Conservation (phyloP, 2,888 invertebrate species). For the Torymus tubicola region DNA sequence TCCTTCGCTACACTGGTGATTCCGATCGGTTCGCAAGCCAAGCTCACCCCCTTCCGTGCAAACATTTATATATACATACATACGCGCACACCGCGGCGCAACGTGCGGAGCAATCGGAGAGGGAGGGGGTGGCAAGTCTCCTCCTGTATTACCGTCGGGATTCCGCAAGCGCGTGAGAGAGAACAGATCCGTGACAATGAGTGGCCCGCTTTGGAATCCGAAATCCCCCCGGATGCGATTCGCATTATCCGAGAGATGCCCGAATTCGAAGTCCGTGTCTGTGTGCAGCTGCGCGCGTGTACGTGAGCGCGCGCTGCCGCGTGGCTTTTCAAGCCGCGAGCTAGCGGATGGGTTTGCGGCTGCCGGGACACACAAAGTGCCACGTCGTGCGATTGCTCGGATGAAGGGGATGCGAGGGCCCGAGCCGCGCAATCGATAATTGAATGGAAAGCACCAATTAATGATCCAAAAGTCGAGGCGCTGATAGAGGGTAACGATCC, state of each 20-base stretch:
- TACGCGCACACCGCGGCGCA: too few relatives aligned
- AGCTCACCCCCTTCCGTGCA: too few relatives aligned
- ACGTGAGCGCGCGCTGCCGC: neutral
- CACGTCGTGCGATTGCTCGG: neutral
- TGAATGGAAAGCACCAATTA: conserved; percentile 61
- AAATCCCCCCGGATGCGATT: conserved; percentile 29
- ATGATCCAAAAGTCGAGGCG: conserved; percentile 34
- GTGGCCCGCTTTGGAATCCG: conserved; percentile 38
- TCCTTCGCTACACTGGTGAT: too few relatives aligned
- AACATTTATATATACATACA: too few relatives aligned
- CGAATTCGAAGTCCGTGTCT: neutral
- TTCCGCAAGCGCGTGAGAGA: neutral
- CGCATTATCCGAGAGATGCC: conserved; percentile 19
- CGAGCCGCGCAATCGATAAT: conserved; percentile 61
- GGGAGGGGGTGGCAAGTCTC: too few relatives aligned
- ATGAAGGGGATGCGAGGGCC: conserved; percentile 2
- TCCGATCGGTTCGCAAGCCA: too few relatives aligned
- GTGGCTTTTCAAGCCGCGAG: conserved; percentile 28
- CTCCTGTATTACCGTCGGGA: too few relatives aligned
- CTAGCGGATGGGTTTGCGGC: conserved; percentile 9
- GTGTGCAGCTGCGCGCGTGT: neutral
- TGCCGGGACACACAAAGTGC: conserved; percentile 19
- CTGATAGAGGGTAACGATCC: conserved; percentile 30
- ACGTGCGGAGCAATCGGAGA: too few relatives aligned
- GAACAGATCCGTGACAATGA: conserved; percentile 38